phyloP scores from a whole-genome alignment of 2,113 vertebrate genomes.

The Azemiops feae region DNA sequence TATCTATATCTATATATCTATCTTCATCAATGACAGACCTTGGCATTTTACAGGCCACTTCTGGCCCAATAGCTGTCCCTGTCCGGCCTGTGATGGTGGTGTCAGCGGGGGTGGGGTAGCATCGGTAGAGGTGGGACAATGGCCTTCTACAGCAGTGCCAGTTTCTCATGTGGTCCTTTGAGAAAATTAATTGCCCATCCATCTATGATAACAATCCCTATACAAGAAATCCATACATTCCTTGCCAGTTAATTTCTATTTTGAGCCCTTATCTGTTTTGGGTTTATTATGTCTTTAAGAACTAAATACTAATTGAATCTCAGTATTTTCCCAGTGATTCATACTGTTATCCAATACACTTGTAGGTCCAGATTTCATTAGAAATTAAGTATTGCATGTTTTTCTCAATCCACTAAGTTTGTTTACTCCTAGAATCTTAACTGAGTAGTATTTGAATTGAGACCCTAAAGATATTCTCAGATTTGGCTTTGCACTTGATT shows the following conservation, averaged over 20 bases:
- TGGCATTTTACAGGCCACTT: no score
- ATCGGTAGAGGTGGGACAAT: no score
- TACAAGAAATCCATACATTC: background rate
- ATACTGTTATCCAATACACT: background rate
- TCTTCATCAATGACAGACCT: no score
- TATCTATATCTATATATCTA: no score
- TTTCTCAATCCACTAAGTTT: background rate
- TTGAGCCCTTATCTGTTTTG: background rate
- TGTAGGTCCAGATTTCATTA: background rate
- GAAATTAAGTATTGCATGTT: background rate
- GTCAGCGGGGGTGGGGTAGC: no score
- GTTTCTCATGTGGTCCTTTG: background rate
- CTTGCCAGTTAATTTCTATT: background rate
- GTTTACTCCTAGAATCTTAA: background rate
- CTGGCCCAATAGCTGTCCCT: no score
- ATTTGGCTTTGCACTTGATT: background rate
- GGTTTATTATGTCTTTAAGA: background rate
- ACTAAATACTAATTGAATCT: background rate
- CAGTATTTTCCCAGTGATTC: background rate
- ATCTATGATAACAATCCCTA: background rate
- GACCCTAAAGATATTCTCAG: background rate
- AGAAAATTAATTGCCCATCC: background rate
- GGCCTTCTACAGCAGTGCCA: background rate
- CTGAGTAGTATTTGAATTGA: background rate
- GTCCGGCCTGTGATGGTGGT: no score